A percentile compares a stretch with the other conserved stretches of the same genome.
These are phyloP conservation scores for Perizoma affinitatum DNA, from an alignment of 2,888 invertebrate species.

Conservation along the genomic window DNA sequence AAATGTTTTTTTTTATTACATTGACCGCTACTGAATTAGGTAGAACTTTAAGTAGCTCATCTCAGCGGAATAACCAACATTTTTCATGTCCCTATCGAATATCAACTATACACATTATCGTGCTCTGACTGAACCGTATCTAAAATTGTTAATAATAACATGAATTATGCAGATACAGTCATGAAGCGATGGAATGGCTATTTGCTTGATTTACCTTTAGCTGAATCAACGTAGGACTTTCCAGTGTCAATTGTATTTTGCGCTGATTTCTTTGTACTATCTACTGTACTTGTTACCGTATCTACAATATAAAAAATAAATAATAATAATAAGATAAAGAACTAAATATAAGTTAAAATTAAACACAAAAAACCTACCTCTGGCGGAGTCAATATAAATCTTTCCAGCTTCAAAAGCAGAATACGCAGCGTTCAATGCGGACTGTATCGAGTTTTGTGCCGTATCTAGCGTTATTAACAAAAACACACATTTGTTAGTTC, in stretches of 20 bases:
- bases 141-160: slow-evolving; percentile 43
- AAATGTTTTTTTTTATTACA: too few species aligned
- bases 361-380: slow-evolving; percentile 44
- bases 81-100: slow-evolving; percentile 47
- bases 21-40: too few species aligned
- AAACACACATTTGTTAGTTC: slow-evolving; percentile 41
- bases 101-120: slow-evolving; percentile 52
- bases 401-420: slow-evolving; percentile 64
- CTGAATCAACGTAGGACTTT: slow-evolving; percentile 61
- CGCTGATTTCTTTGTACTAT: slow-evolving; percentile 73
- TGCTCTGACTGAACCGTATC: slow-evolving; percentile 50
- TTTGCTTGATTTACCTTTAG: slow-evolving; percentile 59
- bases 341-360: slow-evolving; percentile 8
- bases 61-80: slow-evolving; percentile 52
- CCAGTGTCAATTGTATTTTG: slow-evolving; percentile 67
- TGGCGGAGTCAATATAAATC: slow-evolving; percentile 62
- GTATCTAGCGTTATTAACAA: slow-evolving; percentile 56
- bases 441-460: slow-evolving; percentile 60
- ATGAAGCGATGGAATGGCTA: slow-evolving; percentile 17
- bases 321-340: slow-evolving; percentile 4
- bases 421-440: slow-evolving; percentile 58
- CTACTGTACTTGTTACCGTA: slow-evolving; percentile 67
- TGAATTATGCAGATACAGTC: slow-evolving; percentile 21
- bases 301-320: slow-evolving; percentile 49
- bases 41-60: slow-evolving; percentile 38